A percentile compares a stretch with the other conserved stretches of the same genome.
Evolutionary conservation across 2,888 invertebrate species (phyloP).

Genomic region (Rhopalosiphum nymphaeae): DNA sequence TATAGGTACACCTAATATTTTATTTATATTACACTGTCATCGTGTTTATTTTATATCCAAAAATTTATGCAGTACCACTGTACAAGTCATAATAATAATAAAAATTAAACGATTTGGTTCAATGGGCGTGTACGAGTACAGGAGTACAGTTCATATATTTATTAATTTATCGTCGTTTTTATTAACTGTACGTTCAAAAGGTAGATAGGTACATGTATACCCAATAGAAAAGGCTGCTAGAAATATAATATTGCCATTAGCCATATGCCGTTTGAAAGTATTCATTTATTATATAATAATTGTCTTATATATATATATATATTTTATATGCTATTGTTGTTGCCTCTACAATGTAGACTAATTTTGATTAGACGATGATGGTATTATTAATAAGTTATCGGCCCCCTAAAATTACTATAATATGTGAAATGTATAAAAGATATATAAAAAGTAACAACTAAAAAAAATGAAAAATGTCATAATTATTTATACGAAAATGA

Average conservation of each 20-base stretch:
- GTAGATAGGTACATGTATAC: neutral
- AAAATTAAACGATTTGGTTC: neutral
- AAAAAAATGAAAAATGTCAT: neutral
- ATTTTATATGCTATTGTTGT: neutral
- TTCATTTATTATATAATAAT: neutral
- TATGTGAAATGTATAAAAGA: neutral
- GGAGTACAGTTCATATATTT: neutral
- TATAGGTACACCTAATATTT: neutral
- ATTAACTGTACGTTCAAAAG: neutral
- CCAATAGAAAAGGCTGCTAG: neutral
- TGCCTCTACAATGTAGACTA: neutral
- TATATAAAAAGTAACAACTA: neutral
- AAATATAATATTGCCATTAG: neutral
- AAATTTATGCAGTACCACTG: neutral
- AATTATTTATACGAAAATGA: neutral
- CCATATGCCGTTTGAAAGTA: neutral
- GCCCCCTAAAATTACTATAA: neutral
- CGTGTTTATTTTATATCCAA: neutral
- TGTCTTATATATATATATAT: neutral
- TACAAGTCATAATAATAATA: neutral
- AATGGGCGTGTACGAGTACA: neutral
- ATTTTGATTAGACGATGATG: neutral
- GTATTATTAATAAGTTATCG: neutral
- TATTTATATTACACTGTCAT: neutral
- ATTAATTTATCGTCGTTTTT: neutral